These are phyloP conservation scores for Hypomecis punctinalis DNA, from an alignment of 2,888 invertebrate species.

Conservation along the genomic window DNA sequence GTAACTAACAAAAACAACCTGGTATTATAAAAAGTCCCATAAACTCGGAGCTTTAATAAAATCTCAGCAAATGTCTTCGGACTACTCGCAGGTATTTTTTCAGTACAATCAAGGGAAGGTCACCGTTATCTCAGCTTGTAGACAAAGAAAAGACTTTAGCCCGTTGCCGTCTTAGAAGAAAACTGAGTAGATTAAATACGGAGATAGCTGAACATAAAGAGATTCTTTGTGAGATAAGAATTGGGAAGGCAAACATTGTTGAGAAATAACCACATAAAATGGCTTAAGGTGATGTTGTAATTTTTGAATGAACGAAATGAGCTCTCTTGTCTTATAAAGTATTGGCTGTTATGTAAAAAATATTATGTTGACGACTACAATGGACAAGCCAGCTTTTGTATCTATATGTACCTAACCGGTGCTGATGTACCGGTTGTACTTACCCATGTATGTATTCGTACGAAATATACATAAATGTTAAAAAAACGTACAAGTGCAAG, in stretches of 20 bases:
- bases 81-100: conserved; percentile 26
- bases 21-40: conserved; percentile 19
- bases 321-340: background rate
- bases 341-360: background rate
- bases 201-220: conserved; percentile 29
- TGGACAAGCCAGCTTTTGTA: too few relatives aligned
- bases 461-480: too few relatives aligned
- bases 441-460: too few relatives aligned
- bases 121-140: conserved; percentile 23
- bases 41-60: conserved; percentile 25
- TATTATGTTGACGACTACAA: too few relatives aligned
- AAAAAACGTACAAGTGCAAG: too few relatives aligned
- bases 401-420: too few relatives aligned
- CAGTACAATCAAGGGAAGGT: conserved; percentile 25
- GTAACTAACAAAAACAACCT: conserved; percentile 18
- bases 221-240: conserved; percentile 25
- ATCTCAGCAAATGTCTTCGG: conserved; percentile 20
- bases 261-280: conserved; percentile 26
- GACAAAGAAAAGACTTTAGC: conserved; percentile 23
- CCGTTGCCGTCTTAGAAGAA: conserved; percentile 24
- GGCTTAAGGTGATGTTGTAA: conserved; percentile 26
- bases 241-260: conserved; percentile 21
- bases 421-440: too few relatives aligned
- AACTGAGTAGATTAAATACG: conserved; percentile 32
- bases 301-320: conserved; percentile 8